phyloP scores from a whole-genome alignment of 2,888 invertebrate species.

The Agrotis ipsilon region DNA sequence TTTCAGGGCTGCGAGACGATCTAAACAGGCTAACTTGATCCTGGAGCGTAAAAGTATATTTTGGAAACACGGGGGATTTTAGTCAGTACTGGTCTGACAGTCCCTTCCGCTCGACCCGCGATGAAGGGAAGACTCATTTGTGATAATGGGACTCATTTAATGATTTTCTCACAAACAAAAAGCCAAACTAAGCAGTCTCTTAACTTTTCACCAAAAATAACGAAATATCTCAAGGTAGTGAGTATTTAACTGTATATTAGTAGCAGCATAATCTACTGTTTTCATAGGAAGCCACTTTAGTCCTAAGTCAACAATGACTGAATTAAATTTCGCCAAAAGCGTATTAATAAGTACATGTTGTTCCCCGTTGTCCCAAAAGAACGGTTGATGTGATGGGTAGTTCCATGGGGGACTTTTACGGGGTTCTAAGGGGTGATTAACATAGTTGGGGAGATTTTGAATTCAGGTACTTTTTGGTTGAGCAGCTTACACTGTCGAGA shows the following conservation, averaged over 20 bases:
- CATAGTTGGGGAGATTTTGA: neutral
- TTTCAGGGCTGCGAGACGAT: no score
- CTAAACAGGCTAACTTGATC: no score
- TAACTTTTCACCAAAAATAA: slow-evolving; percentile 7
- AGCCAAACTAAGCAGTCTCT: neutral
- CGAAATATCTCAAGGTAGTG: slow-evolving; percentile 21
- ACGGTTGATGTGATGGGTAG: slow-evolving; percentile 14
- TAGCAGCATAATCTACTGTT: slow-evolving; percentile 16
- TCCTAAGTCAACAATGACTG: slow-evolving; percentile 55
- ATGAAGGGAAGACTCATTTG: no score
- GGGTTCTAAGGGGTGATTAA: neutral
- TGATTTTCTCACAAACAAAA: no score
- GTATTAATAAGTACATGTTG: slow-evolving; percentile 31
- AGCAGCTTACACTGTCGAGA: neutral
- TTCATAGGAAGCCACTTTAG: slow-evolving; percentile 29
- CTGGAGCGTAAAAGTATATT: no score
- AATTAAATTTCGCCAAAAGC: slow-evolving; percentile 56
- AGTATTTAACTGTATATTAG: slow-evolving; percentile 17
- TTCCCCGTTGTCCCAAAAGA: slow-evolving; percentile 17
- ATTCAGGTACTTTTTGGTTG: neutral
- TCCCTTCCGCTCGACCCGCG: no score
- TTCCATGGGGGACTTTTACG: slow-evolving; percentile 1
- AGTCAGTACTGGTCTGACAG: no score
- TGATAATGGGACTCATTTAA: no score
- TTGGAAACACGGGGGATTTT: no score